Percentiles rank a stretch among this genome's conserved stretches.
phyloP scores from a whole-genome alignment of 2,797 vertebrate species.

The Heterohyrax brucei region DNA sequence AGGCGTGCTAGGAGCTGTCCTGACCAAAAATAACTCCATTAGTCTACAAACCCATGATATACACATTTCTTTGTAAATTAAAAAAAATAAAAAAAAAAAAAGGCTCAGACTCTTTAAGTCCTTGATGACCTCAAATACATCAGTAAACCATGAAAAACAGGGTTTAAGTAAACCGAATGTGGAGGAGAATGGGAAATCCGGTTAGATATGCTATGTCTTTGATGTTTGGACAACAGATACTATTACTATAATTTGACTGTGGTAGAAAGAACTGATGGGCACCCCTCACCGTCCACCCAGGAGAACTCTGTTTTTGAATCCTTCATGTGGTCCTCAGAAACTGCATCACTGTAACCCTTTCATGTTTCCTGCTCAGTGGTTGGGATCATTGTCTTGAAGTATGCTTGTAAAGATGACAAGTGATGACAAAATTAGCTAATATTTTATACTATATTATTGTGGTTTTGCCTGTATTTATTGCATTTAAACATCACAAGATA shows the following conservation, averaged over 20 bases:
- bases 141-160: conserved; percentile 29
- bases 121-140: conserved; percentile 22
- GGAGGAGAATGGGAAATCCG: neutral
- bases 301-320: neutral
- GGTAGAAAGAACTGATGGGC: neutral
- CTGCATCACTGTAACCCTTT: neutral
- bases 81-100: conserved; percentile 43
- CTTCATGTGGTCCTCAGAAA: neutral
- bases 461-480: neutral
- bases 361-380: neutral
- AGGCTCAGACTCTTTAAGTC: neutral
- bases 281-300: neutral
- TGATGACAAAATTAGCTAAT: neutral
- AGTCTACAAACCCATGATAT: conserved; percentile 10
- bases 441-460: neutral
- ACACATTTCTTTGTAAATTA: neutral
- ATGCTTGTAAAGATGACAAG: neutral
- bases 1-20: neutral
- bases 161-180: conserved; percentile 54
- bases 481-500: neutral
- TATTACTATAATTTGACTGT: neutral
- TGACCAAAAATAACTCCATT: conserved; percentile 60
- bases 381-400: neutral
- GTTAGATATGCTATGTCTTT: neutral
- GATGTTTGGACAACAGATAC: neutral